phyloP scores from a whole-genome alignment of 2,888 invertebrate genomes.

The Rhagium mordax region DNA sequence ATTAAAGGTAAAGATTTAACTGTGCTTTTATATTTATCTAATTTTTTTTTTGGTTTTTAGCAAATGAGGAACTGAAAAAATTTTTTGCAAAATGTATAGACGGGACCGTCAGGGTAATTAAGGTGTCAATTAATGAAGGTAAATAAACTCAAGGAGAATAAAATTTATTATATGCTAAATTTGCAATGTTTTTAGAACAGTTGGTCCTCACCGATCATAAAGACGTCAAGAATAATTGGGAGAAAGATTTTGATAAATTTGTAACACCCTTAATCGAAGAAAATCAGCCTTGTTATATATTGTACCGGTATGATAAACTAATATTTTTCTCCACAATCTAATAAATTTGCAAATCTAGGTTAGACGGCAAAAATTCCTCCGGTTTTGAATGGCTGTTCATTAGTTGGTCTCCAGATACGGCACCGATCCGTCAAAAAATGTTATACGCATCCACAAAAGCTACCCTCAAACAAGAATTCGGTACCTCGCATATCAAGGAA shows the following conservation, averaged over 20 bases:
- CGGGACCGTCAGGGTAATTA: constrained; percentile 85
- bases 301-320: constrained; percentile 78
- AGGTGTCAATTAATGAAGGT: constrained; percentile 92
- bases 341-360: constrained; percentile 67
- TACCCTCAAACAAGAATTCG: constrained; percentile 96
- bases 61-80: constrained; percentile 86
- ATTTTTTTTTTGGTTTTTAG: constrained; percentile 71
- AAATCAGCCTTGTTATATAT: constrained; percentile 91
- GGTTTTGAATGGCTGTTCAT: constrained; percentile 95
- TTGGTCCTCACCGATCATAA: constrained; percentile 78
- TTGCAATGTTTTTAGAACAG: constrained; percentile 76
- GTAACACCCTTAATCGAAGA: constrained; percentile 81
- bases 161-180: neutral
- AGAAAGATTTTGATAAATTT: constrained; percentile 87
- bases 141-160: constrained; percentile 53
- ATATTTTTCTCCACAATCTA: neutral
- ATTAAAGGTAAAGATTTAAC: constrained; percentile 84
- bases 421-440: constrained; percentile 96
- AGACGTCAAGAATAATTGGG: constrained; percentile 84
- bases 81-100: constrained; percentile 88
- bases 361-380: constrained; percentile 84
- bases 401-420: constrained; percentile 95
- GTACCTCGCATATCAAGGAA: constrained; percentile 93
- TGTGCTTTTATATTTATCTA: constrained; percentile 19
- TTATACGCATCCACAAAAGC: constrained; percentile 98